Evolutionary conservation across 2,113 vertebrate species (phyloP).

Genomic region (Anoplopoma fimbria): DNA sequence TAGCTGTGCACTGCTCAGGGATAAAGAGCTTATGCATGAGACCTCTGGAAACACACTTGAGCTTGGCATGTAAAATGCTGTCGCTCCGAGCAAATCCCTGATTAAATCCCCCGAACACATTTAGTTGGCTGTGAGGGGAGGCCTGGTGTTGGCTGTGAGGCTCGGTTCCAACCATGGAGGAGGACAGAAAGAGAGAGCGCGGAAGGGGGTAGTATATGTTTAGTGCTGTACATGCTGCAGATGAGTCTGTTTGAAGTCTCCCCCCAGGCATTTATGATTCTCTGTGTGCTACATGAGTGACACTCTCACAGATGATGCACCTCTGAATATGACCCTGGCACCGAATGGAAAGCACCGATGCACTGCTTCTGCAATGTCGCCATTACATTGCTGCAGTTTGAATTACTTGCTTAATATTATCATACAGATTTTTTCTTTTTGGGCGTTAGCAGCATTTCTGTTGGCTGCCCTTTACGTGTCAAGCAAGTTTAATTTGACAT

Average conservation of each 20-base stretch:
- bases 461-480: slow-evolving; percentile 11
- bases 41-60: slow-evolving; percentile 74
- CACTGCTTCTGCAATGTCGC: neutral
- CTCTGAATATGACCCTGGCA: slow-evolving; percentile 3
- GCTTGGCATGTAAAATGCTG: slow-evolving; percentile 69
- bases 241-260: slow-evolving; percentile 53
- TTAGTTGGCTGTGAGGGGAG: slow-evolving; percentile 66
- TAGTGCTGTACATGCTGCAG: slow-evolving; percentile 32
- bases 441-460: neutral
- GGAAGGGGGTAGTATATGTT: slow-evolving; percentile 7
- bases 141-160: slow-evolving; percentile 49
- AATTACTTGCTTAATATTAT: slow-evolving; percentile 11
- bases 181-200: slow-evolving; percentile 26
- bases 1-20: slow-evolving; percentile 65
- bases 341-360: neutral
- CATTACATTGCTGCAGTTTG: neutral
- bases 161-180: slow-evolving; percentile 39
- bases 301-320: slow-evolving; percentile 37
- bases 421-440: neutral
- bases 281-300: slow-evolving; percentile 15
- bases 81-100: slow-evolving; percentile 74
- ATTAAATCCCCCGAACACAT: slow-evolving; percentile 69
- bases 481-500: slow-evolving; percentile 24
- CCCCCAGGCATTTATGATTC: slow-evolving; percentile 24
- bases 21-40: slow-evolving; percentile 78